phyloP scores from a whole-genome alignment of 2,888 invertebrate species.

The Melieria crassipennis region DNA sequence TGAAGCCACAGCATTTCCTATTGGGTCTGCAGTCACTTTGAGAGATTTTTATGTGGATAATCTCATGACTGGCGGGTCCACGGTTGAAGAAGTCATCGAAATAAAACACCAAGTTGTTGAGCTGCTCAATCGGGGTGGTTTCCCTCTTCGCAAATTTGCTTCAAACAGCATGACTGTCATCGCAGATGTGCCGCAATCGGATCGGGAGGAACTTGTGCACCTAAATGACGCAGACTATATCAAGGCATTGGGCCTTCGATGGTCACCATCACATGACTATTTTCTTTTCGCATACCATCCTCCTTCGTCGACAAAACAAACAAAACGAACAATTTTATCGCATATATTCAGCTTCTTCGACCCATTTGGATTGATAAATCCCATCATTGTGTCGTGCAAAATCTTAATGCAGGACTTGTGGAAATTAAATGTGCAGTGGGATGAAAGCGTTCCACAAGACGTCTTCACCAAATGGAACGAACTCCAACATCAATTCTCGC shows the following conservation, averaged over 20 bases:
- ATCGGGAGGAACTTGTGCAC: constrained; percentile 26
- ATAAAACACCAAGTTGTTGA: constrained; percentile 32
- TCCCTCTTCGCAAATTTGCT: constrained; percentile 39
- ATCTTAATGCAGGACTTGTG: constrained; percentile 35
- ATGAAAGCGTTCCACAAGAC: constrained; percentile 32
- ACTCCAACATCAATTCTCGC: background rate
- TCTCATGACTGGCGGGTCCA: constrained; percentile 18
- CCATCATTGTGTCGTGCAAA: constrained; percentile 33
- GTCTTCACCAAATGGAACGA: constrained; percentile 17
- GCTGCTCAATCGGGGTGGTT: constrained; percentile 31
- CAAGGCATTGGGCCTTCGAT: constrained; percentile 37
- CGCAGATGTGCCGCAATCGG: constrained; percentile 19
- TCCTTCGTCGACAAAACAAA: constrained; percentile 13
- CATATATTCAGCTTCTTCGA: constrained; percentile 33
- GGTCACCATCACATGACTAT: constrained; percentile 28
- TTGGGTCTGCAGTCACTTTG: background rate
- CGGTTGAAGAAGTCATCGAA: constrained; percentile 33
- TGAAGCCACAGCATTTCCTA: background rate
- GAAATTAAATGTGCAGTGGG: constrained; percentile 34
- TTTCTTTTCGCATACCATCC: constrained; percentile 23
- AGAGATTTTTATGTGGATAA: constrained; percentile 8
- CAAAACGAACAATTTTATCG: constrained; percentile 37
- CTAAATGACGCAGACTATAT: constrained; percentile 32
- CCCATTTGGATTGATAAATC: constrained; percentile 34
- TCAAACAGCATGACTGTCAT: constrained; percentile 31